phyloP scores from a whole-genome alignment of 1,140 invertebrate species.

The Goniozus legneri region DNA sequence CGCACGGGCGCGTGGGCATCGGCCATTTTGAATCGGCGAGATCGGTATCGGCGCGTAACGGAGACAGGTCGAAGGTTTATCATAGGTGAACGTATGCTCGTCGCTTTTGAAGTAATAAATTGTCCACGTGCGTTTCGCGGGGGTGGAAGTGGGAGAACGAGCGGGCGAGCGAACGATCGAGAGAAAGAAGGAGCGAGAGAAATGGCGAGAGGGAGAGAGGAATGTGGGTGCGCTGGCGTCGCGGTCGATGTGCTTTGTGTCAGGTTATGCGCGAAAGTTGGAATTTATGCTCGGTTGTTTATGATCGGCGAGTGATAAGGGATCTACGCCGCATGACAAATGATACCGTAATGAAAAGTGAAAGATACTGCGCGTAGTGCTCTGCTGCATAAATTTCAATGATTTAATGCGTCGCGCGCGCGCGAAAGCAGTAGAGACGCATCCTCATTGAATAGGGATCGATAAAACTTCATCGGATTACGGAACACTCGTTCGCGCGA shows the following conservation, averaged over 20 bases:
- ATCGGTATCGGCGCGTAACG: conserved; percentile 26
- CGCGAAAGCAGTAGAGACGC: conserved; percentile 32
- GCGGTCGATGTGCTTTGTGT: conserved; percentile 50
- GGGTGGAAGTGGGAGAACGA: no score
- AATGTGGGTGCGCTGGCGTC: no score
- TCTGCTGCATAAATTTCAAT: conserved; percentile 55
- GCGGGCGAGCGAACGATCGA: no score
- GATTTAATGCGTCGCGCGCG: conserved; percentile 52
- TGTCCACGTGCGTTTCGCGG: no score
- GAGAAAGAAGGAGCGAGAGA: no score
- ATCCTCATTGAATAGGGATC: conserved; percentile 49
- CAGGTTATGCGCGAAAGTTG: conserved; percentile 56
- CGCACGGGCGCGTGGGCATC: no score
- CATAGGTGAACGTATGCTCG: conserved; percentile 40
- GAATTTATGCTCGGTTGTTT: conserved; percentile 57
- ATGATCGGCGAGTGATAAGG: conserved; percentile 55
- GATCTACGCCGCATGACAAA: conserved; percentile 55
- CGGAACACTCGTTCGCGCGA: conserved; percentile 12
- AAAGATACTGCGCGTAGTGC: conserved; percentile 52
- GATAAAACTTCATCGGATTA: conserved; percentile 37
- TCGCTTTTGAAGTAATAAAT: conserved; percentile 53
- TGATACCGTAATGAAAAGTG: conserved; percentile 57
- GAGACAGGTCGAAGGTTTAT: conserved; percentile 37
- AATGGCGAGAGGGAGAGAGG: no score
- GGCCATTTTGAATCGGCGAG: conserved; percentile 1